phyloP scores from a whole-genome alignment of 2,888 invertebrate genomes.

The Spilarctia lutea region DNA sequence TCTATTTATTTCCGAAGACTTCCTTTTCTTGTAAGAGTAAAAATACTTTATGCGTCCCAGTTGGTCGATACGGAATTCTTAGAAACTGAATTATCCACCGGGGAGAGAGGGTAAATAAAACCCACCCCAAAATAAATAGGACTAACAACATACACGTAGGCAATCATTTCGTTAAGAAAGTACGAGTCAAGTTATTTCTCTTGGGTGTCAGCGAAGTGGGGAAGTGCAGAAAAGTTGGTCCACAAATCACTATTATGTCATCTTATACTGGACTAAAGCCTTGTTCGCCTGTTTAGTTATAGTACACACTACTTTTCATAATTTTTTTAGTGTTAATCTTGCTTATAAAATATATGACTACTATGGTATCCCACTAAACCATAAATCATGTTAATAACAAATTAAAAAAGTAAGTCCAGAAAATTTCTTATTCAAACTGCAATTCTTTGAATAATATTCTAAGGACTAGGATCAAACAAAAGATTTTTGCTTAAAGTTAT shows the following conservation, averaged over 20 bases:
- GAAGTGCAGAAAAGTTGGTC: slow-evolving; percentile 64
- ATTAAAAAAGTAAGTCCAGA: no score
- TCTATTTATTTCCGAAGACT: slow-evolving; percentile 49
- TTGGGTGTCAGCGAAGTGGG: slow-evolving; percentile 65
- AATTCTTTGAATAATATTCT: no score
- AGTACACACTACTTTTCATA: slow-evolving; percentile 53
- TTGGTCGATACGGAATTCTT: slow-evolving; percentile 81
- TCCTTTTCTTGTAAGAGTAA: slow-evolving; percentile 61
- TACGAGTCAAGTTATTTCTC: slow-evolving; percentile 81
- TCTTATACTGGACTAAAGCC: slow-evolving; percentile 65
- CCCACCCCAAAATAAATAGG: slow-evolving; percentile 81
- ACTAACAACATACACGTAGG: slow-evolving; percentile 84
- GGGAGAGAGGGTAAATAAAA: slow-evolving; percentile 82
- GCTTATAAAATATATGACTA: not conserved
- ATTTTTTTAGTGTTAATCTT: slow-evolving; percentile 15
- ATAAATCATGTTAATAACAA: not conserved
- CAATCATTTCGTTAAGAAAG: slow-evolving; percentile 86
- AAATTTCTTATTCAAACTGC: no score
- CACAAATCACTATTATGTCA: slow-evolving; percentile 80
- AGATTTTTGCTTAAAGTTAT: no score
- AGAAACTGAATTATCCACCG: slow-evolving; percentile 83
- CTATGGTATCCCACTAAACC: not conserved
- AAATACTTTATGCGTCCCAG: slow-evolving; percentile 81
- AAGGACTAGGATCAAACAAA: no score
- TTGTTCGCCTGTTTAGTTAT: slow-evolving; percentile 43